Percentiles rank a stretch among this genome's conserved stretches.
phyloP scores from a whole-genome alignment of 2,797 vertebrate genomes.

The Scleropages formosus region DNA sequence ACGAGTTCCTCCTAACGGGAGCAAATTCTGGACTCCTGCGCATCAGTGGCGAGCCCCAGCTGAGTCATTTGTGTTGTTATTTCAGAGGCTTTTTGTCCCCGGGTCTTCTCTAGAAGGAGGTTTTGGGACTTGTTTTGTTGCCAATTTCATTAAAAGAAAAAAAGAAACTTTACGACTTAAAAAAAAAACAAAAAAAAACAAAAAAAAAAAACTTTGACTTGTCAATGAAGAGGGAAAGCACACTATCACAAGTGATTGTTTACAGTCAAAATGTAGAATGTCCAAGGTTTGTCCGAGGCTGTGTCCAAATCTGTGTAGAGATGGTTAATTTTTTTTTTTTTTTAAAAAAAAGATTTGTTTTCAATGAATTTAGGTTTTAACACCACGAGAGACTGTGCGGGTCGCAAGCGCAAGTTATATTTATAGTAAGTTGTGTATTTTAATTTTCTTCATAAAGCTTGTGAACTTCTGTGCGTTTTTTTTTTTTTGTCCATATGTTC shows the following conservation, averaged over 20 bases:
- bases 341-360: no score
- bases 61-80: constrained; percentile 57
- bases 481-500: constrained; percentile 59
- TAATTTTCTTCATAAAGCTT: constrained; percentile 59
- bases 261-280: constrained; percentile 79
- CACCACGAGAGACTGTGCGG: constrained; percentile 77
- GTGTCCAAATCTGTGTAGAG: constrained; percentile 71
- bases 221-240: constrained; percentile 50
- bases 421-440: constrained; percentile 82
- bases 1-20: constrained; percentile 57
- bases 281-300: constrained; percentile 63
- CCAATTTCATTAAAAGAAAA: constrained; percentile 59
- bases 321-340: constrained; percentile 38
- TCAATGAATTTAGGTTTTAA: constrained; percentile 59
- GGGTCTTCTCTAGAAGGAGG: constrained; percentile 70
- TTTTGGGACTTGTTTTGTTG: constrained; percentile 71
- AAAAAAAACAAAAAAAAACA: constrained; percentile 57
- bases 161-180: no score
- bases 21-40: constrained; percentile 58
- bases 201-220: constrained; percentile 60
- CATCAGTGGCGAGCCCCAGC: constrained; percentile 52
- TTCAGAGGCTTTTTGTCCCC: constrained; percentile 58
- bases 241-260: constrained; percentile 71
- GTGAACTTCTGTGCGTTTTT: constrained; percentile 71
- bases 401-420: constrained; percentile 83